phyloP scores from a whole-genome alignment of 2,113 vertebrate species.

The Myodes glareolus region DNA sequence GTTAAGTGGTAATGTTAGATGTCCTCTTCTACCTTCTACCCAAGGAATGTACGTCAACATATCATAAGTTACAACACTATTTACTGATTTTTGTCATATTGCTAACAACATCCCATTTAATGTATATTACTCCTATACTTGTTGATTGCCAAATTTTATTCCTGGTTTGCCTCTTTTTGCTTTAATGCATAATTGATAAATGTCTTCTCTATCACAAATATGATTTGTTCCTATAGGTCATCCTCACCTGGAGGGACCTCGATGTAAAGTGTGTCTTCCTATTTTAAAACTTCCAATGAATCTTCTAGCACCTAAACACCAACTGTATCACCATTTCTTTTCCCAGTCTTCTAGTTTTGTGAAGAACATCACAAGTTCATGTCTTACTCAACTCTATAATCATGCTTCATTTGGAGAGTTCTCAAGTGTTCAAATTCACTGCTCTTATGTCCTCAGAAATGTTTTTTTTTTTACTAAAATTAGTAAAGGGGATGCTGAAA shows the following conservation, averaged over 20 bases:
- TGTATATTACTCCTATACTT: background rate
- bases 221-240: background rate
- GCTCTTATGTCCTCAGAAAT: background rate
- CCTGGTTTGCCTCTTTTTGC: background rate
- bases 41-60: background rate
- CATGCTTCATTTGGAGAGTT: background rate
- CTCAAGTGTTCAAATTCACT: background rate
- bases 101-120: background rate
- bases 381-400: background rate
- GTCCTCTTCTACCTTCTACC: background rate
- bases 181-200: background rate
- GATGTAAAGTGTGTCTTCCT: background rate
- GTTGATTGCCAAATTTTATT: constrained; percentile 9
- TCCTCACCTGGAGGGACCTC: background rate
- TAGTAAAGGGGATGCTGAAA: background rate
- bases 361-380: background rate
- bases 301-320: background rate
- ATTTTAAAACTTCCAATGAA: background rate
- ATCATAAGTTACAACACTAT: background rate
- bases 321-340: background rate
- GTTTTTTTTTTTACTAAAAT: background rate
- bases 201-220: background rate
- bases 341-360: background rate
- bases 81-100: background rate
- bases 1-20: background rate